Evolutionary conservation across 2,797 vertebrate species (phyloP).

Genomic region (Argya squamiceps): DNA sequence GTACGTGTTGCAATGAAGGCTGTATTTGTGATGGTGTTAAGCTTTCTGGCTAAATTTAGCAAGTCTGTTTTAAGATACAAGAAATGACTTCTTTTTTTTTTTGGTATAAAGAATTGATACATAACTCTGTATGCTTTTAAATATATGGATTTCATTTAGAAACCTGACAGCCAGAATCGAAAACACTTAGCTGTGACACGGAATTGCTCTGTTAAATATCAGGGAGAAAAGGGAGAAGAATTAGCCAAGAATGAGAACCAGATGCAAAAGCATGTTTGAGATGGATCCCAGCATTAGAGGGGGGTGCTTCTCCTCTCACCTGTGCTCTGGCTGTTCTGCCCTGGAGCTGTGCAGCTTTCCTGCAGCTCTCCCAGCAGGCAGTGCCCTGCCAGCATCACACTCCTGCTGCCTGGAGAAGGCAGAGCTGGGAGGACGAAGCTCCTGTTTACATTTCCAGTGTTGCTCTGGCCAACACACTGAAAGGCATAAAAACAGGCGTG

Average conservation of each 20-base stretch:
- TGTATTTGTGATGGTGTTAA: not conserved
- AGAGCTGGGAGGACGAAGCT: not conserved
- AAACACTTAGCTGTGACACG: constrained; percentile 29
- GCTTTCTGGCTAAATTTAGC: constrained; percentile 6
- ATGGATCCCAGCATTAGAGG: not conserved
- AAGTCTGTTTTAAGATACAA: constrained; percentile 15
- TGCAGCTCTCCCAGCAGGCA: not conserved
- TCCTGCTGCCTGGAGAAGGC: not conserved
- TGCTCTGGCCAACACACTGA: not conserved
- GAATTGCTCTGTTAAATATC: not conserved
- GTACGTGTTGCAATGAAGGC: not conserved
- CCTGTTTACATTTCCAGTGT: not conserved
- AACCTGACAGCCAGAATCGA: constrained; percentile 21
- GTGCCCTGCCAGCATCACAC: not conserved
- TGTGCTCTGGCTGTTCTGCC: fast-evolving
- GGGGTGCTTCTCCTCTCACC: not conserved
- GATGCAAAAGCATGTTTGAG: not conserved
- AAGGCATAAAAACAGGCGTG: not conserved
- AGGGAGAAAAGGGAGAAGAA: not conserved
- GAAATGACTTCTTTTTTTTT: not conserved
- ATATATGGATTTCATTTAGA: not conserved
- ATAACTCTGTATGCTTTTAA: not conserved
- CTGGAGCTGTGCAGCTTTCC: not conserved
- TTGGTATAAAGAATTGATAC: not conserved
- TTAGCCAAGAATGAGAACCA: not conserved